Conservation (phyloP, 2,888 invertebrate genomes). For the Desoria tigrina region DNA sequence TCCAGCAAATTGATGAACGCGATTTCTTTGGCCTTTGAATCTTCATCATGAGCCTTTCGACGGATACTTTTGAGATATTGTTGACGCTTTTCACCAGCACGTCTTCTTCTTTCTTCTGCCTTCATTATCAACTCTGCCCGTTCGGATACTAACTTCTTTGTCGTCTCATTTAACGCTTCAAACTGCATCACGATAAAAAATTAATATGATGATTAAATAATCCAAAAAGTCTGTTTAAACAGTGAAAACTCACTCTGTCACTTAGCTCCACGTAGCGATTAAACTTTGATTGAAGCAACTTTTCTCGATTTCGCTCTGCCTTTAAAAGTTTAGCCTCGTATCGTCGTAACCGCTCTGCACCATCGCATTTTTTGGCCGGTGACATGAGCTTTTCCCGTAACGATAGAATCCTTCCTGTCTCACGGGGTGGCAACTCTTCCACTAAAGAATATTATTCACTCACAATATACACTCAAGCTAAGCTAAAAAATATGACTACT, state of each 20-base stretch:
- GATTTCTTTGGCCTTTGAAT: slow-evolving; percentile 93
- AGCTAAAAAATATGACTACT: too few relatives aligned
- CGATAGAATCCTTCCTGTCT: slow-evolving; percentile 43
- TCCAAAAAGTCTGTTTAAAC: not conserved
- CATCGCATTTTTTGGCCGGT: slow-evolving; percentile 53
- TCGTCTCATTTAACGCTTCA: slow-evolving; percentile 51
- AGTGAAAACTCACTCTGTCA: slow-evolving; percentile 47
- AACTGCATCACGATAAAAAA: slow-evolving; percentile 28
- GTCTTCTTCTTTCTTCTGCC: slow-evolving; percentile 61
- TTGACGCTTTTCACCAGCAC: slow-evolving; percentile 88
- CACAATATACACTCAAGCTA: not conserved
- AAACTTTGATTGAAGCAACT: slow-evolving; percentile 67
- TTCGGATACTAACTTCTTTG: slow-evolving; percentile 46
- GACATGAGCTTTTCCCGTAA: slow-evolving; percentile 51
- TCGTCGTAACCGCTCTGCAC: slow-evolving; percentile 66
- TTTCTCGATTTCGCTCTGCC: slow-evolving; percentile 82
- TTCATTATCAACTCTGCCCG: slow-evolving; percentile 45
- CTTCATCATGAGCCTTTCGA: slow-evolving; percentile 95
- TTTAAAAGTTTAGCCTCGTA: slow-evolving; percentile 89
- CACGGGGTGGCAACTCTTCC: slow-evolving; percentile 43
- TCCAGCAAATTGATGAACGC: slow-evolving; percentile 95
- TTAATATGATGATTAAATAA: not conserved
- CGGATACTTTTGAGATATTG: slow-evolving; percentile 79
- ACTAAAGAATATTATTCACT: too few relatives aligned
- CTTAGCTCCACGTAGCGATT: slow-evolving; percentile 51